A percentile compares a stretch with the other conserved stretches of the same genome.
Conservation (phyloP, 1,140 invertebrate genomes). For the Drosophila ironensis region DNA sequence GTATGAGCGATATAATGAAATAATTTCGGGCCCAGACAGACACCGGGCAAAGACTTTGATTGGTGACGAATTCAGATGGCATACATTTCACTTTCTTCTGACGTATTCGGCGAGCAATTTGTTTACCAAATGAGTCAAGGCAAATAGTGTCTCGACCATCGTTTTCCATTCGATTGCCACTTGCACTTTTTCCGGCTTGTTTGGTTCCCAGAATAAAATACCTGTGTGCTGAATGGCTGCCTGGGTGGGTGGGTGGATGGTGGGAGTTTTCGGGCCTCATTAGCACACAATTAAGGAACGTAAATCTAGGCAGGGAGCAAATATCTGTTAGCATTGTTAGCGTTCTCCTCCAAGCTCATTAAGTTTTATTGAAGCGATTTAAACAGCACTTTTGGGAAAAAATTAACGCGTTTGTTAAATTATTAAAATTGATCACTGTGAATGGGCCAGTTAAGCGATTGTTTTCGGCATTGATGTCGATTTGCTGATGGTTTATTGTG, state of each 20-base stretch:
- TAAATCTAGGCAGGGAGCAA: constrained; percentile 23
- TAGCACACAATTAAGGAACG: constrained; percentile 71
- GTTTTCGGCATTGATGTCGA: background rate
- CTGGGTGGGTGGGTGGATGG: too few species aligned
- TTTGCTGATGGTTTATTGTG: background rate
- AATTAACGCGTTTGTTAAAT: constrained; percentile 34
- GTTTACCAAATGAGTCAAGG: constrained; percentile 51
- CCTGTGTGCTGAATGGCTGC: too few species aligned
- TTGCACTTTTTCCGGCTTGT: constrained; percentile 51
- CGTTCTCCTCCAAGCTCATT: constrained; percentile 55
- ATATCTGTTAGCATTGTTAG: constrained; percentile 53
- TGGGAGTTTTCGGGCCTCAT: constrained; percentile 65
- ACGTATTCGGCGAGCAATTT: constrained; percentile 31
- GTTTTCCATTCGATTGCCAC: constrained; percentile 17
- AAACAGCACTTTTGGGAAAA: constrained; percentile 22
- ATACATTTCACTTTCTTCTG: constrained; percentile 70
- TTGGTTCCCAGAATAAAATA: constrained; percentile 15
- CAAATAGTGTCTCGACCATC: constrained; percentile 1
- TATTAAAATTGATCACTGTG: constrained; percentile 17
- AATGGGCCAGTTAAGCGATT: too few species aligned
- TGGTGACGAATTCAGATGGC: constrained; percentile 52
- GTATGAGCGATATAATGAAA: constrained; percentile 36
- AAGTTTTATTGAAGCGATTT: constrained; percentile 31
- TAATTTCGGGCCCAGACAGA: background rate
- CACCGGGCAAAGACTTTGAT: constrained; percentile 42